Conservation (phyloP, 2,113 vertebrate species). For the Poicephalus meyeri region DNA sequence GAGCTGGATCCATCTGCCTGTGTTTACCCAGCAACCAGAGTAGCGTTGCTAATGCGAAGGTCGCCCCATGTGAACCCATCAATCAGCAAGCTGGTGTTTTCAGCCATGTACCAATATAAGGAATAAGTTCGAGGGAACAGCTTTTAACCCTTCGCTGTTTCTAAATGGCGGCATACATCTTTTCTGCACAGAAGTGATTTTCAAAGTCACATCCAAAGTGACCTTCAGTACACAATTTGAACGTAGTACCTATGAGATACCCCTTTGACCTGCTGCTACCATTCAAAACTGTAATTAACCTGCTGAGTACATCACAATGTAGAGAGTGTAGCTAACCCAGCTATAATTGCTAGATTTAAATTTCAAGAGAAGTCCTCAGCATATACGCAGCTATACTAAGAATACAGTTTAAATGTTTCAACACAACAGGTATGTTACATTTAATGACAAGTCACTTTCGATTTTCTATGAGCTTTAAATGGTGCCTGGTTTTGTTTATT, state of each 20-base stretch:
- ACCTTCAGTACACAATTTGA: neutral
- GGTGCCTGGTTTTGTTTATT: neutral
- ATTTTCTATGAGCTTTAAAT: neutral
- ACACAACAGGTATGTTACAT: neutral
- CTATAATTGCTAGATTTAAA: neutral
- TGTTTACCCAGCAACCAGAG: conserved; percentile 89
- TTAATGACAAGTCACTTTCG: neutral
- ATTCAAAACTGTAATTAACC: neutral
- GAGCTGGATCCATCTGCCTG: conserved; percentile 78
- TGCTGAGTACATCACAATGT: neutral
- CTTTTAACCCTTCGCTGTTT: conserved; percentile 29
- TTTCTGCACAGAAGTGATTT: neutral
- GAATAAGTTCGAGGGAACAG: neutral
- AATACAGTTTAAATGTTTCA: neutral
- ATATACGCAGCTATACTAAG: neutral
- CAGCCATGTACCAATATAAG: conserved; percentile 20
- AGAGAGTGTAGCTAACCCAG: neutral
- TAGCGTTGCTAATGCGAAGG: conserved; percentile 79
- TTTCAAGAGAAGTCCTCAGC: neutral
- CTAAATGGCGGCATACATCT: neutral
- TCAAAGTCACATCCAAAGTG: neutral
- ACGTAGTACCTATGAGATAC: accelerated
- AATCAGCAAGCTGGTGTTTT: conserved; percentile 67
- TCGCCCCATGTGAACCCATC: conserved; percentile 86
- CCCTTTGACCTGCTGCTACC: neutral